phyloP scores from a whole-genome alignment of 2,888 invertebrate species.

The Eurytoma californica region DNA sequence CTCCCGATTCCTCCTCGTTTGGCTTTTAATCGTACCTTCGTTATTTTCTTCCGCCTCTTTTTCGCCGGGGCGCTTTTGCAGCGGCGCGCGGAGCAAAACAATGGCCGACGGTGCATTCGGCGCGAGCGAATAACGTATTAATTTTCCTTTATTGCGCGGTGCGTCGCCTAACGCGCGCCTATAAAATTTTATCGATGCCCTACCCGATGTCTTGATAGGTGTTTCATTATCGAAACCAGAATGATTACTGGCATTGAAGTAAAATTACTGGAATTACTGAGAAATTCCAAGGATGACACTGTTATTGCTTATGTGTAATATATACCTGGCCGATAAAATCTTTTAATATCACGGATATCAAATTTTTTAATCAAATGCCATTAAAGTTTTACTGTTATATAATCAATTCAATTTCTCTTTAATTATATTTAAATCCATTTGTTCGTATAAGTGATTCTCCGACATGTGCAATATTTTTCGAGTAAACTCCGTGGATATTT shows the following conservation, averaged over 20 bases:
- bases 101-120: neutral
- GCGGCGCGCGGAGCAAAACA: neutral
- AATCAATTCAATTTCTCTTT: too few species aligned
- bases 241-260: neutral
- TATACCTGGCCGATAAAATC: too few species aligned
- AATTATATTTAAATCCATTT: too few species aligned
- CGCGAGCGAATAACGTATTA: neutral
- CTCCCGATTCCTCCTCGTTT: neutral
- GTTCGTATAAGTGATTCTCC: too few species aligned
- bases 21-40: neutral
- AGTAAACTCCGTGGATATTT: too few species aligned
- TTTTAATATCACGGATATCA: too few species aligned
- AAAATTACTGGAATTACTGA: slow-evolving; percentile 6
- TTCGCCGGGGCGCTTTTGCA: neutral
- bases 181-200: slow-evolving; percentile 27
- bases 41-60: neutral
- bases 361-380: too few species aligned
- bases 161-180: neutral
- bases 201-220: slow-evolving; percentile 6
- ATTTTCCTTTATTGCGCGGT: neutral
- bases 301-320: too few species aligned
- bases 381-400: too few species aligned
- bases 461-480: too few species aligned
- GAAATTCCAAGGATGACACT: neutral
- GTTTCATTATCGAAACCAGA: slow-evolving; percentile 3